A percentile compares a stretch with the other conserved stretches of the same genome.
phyloP scores from a whole-genome alignment of 2,113 vertebrate genomes.

The Hyperoodon ampullatus region DNA sequence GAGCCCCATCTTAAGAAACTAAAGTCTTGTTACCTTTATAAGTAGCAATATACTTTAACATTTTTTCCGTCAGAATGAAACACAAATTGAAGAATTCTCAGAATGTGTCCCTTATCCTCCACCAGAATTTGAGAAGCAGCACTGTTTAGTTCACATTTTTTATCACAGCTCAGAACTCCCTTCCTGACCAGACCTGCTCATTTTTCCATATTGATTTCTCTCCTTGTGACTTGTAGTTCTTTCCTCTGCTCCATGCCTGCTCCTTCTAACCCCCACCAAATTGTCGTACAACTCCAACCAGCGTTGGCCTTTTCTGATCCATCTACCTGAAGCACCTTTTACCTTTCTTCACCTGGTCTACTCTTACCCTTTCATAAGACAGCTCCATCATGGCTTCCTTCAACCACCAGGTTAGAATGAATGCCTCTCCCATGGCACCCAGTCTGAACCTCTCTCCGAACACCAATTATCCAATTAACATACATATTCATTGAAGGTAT shows the following conservation, averaged over 20 bases:
- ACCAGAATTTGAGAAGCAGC: not conserved
- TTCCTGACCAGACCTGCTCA: not conserved
- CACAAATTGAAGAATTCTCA: not conserved
- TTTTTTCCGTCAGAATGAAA: conserved; percentile 7
- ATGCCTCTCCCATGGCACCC: no score
- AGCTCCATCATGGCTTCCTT: not conserved
- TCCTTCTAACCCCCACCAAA: not conserved
- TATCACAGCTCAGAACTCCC: not conserved
- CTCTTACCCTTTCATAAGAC: not conserved
- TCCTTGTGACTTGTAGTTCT: not conserved
- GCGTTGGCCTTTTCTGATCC: not conserved
- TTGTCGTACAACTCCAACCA: not conserved
- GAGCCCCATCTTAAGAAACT: not conserved
- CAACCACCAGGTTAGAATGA: not conserved
- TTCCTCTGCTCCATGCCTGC: not conserved
- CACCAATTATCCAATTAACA: not conserved
- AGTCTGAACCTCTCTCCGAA: not conserved
- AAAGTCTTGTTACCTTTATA: conserved; percentile 1
- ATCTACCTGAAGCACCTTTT: not conserved
- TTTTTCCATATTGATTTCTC: conserved; percentile 12
- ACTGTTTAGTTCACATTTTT: not conserved
- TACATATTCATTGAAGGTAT: not conserved
- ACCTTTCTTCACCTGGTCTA: not conserved
- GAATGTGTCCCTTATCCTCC: not conserved
- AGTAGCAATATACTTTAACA: not conserved